Percentiles rank a stretch among this genome's conserved stretches.
Conservation (phyloP, 2,888 invertebrate genomes). For the Artemia sp. region DNA sequence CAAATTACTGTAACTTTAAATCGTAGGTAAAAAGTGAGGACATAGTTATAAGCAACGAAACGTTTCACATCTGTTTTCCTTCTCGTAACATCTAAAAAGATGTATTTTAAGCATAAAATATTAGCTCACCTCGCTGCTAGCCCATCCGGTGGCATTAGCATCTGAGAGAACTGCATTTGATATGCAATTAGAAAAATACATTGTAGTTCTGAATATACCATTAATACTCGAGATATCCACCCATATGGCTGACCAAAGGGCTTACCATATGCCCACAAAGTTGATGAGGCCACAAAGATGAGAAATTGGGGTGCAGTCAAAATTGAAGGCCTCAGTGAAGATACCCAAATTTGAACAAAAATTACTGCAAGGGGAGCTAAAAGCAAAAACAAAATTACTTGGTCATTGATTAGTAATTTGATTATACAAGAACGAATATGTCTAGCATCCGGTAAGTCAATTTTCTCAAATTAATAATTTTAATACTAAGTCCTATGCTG, state of each 20-base stretch:
- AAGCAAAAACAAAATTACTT: not conserved
- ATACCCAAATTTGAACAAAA: slow-evolving; percentile 5
- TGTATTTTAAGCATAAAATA: too few species aligned
- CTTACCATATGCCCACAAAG: slow-evolving; percentile 1
- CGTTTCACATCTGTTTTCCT: too few species aligned
- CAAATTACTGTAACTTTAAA: too few species aligned
- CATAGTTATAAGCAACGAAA: too few species aligned
- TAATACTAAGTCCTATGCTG: too few species aligned
- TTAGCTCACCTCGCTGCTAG: not conserved
- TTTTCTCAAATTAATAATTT: too few species aligned
- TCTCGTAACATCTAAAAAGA: too few species aligned
- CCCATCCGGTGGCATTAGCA: not conserved
- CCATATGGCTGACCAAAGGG: slow-evolving; percentile 5
- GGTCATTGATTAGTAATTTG: not conserved
- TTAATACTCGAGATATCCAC: not conserved
- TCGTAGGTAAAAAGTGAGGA: too few species aligned
- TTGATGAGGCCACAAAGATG: not conserved
- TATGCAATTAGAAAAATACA: not conserved
- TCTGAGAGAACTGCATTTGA: slow-evolving; percentile 10
- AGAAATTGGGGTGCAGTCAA: not conserved
- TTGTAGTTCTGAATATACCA: not conserved
- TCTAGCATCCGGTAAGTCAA: too few species aligned
- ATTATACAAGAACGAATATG: too few species aligned
- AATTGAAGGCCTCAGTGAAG: not conserved
- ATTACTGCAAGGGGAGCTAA: not conserved